Percentiles rank a stretch among this genome's conserved stretches.
Conservation (phyloP, 37 sponge, comb jelly and placozoan genomes). For the Lycopodina hypogea region DNA sequence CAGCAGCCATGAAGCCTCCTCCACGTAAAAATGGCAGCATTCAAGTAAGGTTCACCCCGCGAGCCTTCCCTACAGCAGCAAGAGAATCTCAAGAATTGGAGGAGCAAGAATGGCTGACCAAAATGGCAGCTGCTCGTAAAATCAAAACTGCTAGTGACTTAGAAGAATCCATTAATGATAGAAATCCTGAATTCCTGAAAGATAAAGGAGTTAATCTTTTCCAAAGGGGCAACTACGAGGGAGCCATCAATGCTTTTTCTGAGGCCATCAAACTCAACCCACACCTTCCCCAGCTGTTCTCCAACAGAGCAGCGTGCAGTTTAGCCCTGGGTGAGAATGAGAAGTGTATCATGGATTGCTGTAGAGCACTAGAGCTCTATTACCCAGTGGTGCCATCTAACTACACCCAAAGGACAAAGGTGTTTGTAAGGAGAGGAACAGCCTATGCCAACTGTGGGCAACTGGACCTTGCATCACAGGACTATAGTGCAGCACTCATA, state of each 20-base stretch:
- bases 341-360: slow-evolving; percentile 68
- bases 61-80: slow-evolving; percentile 90
- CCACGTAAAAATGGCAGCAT: slow-evolving; percentile 68
- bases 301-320: slow-evolving; percentile 84
- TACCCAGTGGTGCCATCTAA: slow-evolving; percentile 87
- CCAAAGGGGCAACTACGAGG: slow-evolving; percentile 75
- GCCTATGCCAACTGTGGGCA: slow-evolving; percentile 71
- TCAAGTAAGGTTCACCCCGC: slow-evolving; percentile 83
- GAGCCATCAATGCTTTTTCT: slow-evolving; percentile 91
- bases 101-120: slow-evolving; percentile 94
- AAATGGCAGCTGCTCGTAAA: slow-evolving; percentile 85
- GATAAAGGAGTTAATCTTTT: slow-evolving; percentile 90
- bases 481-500: slow-evolving; percentile 69
- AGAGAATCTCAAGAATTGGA: slow-evolving; percentile 81
- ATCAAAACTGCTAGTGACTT: slow-evolving; percentile 31
- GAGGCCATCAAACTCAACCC: slow-evolving; percentile 81
- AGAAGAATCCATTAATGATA: slow-evolving; percentile 69
- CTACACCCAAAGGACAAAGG: slow-evolving; percentile 61
- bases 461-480: slow-evolving; percentile 65
- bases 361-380: slow-evolving; percentile 75
- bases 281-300: slow-evolving; percentile 75
- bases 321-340: slow-evolving; percentile 52
- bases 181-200: slow-evolving; percentile 89
- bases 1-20: slow-evolving; percentile 23
- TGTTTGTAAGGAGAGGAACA: slow-evolving; percentile 84